Conservation (phyloP, 2,797 vertebrate species). For the Miichthys miiuy region DNA sequence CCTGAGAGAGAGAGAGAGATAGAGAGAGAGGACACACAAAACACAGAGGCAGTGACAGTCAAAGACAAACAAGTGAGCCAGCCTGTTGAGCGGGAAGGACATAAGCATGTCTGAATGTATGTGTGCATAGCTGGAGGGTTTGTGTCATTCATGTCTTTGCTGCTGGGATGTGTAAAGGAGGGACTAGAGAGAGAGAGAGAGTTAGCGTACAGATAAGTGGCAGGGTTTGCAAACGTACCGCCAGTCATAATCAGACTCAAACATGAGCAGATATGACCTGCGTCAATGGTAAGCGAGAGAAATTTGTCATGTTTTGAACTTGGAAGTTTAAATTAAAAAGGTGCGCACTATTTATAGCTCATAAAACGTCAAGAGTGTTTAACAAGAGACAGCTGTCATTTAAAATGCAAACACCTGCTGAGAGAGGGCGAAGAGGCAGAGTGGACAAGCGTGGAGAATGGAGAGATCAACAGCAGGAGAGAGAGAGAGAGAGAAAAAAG, state of each 20-base stretch:
- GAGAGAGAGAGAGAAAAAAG: conserved; percentile 41
- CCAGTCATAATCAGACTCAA: background rate
- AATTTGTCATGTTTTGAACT: background rate
- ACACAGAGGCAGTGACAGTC: background rate
- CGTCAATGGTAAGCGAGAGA: conserved; percentile 1
- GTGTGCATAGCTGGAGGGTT: conserved; percentile 33
- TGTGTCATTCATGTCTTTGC: conserved; percentile 45
- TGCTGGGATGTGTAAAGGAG: conserved; percentile 29
- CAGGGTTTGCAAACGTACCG: conserved; percentile 11
- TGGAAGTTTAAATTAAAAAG: conserved; percentile 42
- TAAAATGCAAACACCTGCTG: conserved; percentile 61
- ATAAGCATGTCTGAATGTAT: conserved; percentile 30
- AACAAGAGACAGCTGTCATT: conserved; percentile 48
- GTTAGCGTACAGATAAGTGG: conserved; percentile 2
- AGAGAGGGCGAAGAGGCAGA: conserved; percentile 34
- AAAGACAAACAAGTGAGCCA: conserved; percentile 18
- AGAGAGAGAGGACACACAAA: background rate
- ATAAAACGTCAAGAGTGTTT: conserved; percentile 30
- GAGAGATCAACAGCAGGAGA: conserved; percentile 62
- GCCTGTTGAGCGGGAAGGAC: conserved; percentile 41
- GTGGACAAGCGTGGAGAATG: conserved; percentile 45
- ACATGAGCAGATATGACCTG: background rate
- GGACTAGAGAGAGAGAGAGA: conserved; percentile 12
- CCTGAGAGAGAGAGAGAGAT: background rate
- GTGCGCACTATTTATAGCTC: conserved; percentile 53